A percentile compares a stretch with the other conserved stretches of the same genome.
Evolutionary conservation across 2,888 invertebrate genomes (phyloP).

Genomic region (Pandemis heparana): DNA sequence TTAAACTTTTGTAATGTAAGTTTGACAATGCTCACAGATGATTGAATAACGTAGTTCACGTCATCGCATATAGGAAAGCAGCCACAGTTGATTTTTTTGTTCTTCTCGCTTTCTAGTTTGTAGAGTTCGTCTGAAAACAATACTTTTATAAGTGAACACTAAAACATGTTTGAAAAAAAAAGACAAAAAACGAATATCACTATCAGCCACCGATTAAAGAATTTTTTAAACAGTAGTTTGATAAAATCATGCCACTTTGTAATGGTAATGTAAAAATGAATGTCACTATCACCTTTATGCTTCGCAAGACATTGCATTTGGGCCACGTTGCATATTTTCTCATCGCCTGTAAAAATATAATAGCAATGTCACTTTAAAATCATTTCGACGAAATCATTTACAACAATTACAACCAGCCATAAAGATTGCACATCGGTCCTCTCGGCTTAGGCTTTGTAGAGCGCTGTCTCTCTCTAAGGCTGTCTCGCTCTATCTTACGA

Average conservation of each 20-base stretch:
- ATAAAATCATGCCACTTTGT: not conserved
- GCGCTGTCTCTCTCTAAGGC: no score
- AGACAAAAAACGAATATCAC: no score
- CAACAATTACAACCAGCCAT: no score
- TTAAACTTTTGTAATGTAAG: not conserved
- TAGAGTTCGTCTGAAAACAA: constrained; percentile 80
- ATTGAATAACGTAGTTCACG: constrained; percentile 88
- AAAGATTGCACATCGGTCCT: no score
- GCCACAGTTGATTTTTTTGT: constrained; percentile 85
- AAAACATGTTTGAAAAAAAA: no score
- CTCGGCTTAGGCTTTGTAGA: no score
- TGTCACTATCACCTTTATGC: constrained; percentile 78
- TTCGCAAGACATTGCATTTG: constrained; percentile 87
- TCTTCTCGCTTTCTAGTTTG: constrained; percentile 73
- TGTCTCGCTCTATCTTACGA: no score
- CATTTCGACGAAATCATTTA: not conserved
- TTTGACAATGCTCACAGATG: constrained; percentile 75
- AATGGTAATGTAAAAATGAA: no score
- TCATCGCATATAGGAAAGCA: constrained; percentile 90
- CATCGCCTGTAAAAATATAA: constrained; percentile 72
- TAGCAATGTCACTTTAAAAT: constrained; percentile 21
- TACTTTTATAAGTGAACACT: no score
- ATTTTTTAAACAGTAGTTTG: no score
- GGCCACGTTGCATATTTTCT: constrained; percentile 85
- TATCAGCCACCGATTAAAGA: no score